Percentiles rank a stretch among this genome's conserved stretches.
Evolutionary conservation across 1,140 invertebrate species (phyloP).

Genomic region (Drosophila burlai): DNA sequence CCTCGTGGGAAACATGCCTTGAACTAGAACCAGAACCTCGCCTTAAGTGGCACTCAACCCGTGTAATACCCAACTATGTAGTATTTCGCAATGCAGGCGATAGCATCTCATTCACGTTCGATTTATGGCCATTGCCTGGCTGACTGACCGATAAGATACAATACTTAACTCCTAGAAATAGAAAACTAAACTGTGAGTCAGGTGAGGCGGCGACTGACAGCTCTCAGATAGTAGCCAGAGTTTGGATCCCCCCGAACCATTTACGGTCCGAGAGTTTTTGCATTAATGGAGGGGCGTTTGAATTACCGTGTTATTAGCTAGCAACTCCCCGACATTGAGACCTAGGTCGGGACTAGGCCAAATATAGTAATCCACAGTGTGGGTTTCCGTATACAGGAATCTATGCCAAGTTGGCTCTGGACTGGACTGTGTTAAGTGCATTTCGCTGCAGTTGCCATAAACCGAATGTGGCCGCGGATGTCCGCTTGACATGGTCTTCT

Average conservation of each 20-base stretch:
- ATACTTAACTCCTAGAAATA: constrained; percentile 1
- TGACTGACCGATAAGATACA: constrained; percentile 56
- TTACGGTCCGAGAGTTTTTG: constrained; percentile 6
- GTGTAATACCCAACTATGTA: constrained; percentile 10
- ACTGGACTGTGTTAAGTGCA: constrained; percentile 16
- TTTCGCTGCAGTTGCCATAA: constrained; percentile 44
- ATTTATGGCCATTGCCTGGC: constrained; percentile 44
- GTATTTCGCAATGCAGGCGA: constrained; percentile 41
- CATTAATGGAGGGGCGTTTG: constrained; percentile 28
- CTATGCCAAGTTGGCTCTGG: constrained; percentile 36
- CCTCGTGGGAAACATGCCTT: constrained; percentile 28
- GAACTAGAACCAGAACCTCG: neutral
- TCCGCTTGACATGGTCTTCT: constrained; percentile 53
- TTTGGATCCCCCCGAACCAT: constrained; percentile 14
- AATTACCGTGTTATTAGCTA: constrained; percentile 30
- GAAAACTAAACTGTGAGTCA: constrained; percentile 7
- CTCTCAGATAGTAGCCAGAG: constrained; percentile 14
- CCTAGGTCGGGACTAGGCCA: constrained; percentile 16
- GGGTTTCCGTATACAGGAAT: constrained; percentile 19
- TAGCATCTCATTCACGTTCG: constrained; percentile 48
- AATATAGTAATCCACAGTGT: constrained; percentile 34
- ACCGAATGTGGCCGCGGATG: constrained; percentile 36
- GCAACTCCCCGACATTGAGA: constrained; percentile 8
- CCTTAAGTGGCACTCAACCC: constrained; percentile 15
- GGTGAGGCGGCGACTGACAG: constrained; percentile 8